Base-by-base conservation (phyloP, 2,797 vertebrate genomes). In the Epinephelus awoara region DNA sequence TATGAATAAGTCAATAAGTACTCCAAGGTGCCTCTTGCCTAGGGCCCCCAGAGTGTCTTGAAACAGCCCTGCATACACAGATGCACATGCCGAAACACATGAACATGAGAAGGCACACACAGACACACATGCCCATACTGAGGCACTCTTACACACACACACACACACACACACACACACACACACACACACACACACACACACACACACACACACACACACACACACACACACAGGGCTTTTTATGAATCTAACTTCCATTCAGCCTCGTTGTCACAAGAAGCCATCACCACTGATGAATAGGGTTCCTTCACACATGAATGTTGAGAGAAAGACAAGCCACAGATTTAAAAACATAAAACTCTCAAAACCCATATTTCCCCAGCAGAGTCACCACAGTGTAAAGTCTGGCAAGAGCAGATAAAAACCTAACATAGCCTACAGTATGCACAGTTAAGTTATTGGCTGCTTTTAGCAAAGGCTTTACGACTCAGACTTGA, bases 161-260 rank as follows among this genome's bases (percentile, higher is more conserved):
- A 27, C 55, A 59, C 23, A 19, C 13, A 27, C 55, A 59, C 23
- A 19, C 13, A 27, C 55, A 59, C 23, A 19, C 13, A 27, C 55
- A 59, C 23, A 19, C 13, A 34, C 18, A 29, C 18, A 62, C 40
- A 51, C 38, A 49, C 18, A 52, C 51, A 18, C 18, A 49, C 17
- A 49, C 47, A 49, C 51, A 7, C 18, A 29, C 18, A 62, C 40
- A 51, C 38, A 49, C 18, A 52, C 51, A 18, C 18, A 49, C 17
- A 49, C 47, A 49, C 51, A 7, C 18, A 29, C 18, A 62, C 55
- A 59, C 23, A 19, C 13, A 27, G 6, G 3, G 54, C 10, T 62
- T 62, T 67, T 56, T 65, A 13, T 58, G 51, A n/a, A 59, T 70
- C 52, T 51, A 5, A 46, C 82, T 78, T 79, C 21, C 49, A 67